These are phyloP conservation scores for Cyrtorhinus lividipennis DNA, from an alignment of 1,140 invertebrate species.

Conservation along the genomic window DNA sequence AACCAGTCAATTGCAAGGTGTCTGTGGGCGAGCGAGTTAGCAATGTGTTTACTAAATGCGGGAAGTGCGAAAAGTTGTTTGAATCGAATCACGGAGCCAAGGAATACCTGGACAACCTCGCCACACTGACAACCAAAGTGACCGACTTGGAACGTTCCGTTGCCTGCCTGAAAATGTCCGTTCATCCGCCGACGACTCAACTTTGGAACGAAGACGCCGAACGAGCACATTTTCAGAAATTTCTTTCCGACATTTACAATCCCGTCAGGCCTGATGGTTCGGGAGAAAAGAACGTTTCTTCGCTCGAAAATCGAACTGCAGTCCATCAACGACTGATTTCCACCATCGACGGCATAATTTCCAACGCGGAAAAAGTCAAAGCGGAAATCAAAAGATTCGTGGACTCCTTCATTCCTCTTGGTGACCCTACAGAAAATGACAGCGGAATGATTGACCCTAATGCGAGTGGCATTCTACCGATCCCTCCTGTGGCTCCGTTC, in stretches of 20 bases:
- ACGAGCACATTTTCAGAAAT: background rate
- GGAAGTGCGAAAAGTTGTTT: background rate
- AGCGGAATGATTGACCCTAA: background rate
- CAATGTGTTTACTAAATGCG: background rate
- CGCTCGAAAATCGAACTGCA: background rate
- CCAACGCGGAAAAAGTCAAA: background rate
- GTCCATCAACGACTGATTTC: background rate
- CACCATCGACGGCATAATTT: background rate
- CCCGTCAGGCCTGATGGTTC: background rate
- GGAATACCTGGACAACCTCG: background rate
- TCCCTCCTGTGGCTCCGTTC: background rate
- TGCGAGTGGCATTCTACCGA: background rate
- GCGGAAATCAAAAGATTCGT: background rate
- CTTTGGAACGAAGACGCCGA: slow-evolving; percentile 7
- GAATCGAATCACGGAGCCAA: background rate
- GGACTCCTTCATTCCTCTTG: background rate
- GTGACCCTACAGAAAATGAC: background rate
- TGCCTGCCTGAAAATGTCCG: background rate
- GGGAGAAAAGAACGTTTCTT: background rate
- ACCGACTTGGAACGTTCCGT: background rate
- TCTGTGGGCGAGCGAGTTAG: background rate
- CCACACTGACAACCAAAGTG: background rate
- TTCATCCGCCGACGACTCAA: background rate
- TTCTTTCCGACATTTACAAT: background rate
- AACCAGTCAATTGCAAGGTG: background rate